Evolutionary conservation across 2,113 vertebrate genomes (phyloP).

Genomic region (Shinisaurus crocodilurus): DNA sequence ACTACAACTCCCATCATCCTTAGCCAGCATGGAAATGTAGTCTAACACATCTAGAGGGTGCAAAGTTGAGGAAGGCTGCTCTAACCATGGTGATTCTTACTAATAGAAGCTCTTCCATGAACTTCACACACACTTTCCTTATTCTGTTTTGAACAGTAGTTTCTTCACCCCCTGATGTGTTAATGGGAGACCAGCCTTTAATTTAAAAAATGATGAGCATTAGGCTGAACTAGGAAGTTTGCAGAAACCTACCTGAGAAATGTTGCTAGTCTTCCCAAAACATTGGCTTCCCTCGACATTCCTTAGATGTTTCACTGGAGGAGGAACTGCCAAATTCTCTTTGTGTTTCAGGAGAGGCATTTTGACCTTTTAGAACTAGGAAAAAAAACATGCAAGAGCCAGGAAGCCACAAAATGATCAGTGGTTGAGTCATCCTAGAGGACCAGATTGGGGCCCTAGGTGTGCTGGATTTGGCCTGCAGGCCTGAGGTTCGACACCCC

Average conservation of each 20-base stretch:
- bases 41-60: no score
- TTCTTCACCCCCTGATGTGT: background rate
- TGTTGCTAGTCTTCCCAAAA: background rate
- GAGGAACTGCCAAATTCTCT: background rate
- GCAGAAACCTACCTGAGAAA: background rate
- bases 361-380: no score
- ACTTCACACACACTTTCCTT: background rate
- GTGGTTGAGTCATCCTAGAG: no score
- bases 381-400: no score
- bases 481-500: no score
- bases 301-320: background rate
- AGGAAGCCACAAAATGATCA: no score
- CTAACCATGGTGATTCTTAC: background rate
- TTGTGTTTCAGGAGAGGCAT: conserved; percentile 5
- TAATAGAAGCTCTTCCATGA: background rate
- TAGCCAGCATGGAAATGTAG: no score
- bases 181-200: background rate
- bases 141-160: background rate
- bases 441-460: no score
- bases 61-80: no score
- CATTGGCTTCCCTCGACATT: background rate
- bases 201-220: background rate
- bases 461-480: no score
- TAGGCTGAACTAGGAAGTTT: background rate
- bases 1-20: no score